Conservation (phyloP, 2,797 vertebrate species). For the Peromyscus eremicus region DNA sequence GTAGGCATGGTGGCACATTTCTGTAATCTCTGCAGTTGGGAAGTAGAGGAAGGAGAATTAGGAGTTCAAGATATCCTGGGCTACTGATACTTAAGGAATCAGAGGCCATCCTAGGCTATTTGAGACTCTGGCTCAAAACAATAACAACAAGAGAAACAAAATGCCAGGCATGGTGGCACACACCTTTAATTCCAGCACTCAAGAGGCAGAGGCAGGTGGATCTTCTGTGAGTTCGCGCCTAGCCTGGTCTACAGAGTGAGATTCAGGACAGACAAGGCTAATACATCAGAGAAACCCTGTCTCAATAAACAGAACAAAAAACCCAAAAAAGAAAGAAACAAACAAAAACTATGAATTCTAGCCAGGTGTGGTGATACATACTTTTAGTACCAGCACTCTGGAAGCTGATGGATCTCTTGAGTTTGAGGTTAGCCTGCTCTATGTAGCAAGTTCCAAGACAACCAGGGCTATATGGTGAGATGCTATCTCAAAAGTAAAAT, state of each 20-base stretch:
- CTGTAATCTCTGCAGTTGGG: background rate
- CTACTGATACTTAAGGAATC: background rate
- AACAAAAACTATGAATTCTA: too few species aligned
- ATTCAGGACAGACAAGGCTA: background rate
- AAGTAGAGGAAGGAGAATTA: background rate
- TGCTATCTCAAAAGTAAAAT: too few species aligned
- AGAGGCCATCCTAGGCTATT: background rate
- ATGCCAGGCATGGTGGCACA: too few species aligned
- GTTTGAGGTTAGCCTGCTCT: background rate
- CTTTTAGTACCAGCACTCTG: background rate
- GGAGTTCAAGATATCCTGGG: background rate
- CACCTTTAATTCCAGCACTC: too few species aligned
- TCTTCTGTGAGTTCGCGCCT: background rate
- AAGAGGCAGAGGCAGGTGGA: background rate
- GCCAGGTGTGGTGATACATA: background rate
- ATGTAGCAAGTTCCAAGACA: background rate
- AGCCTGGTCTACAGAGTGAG: background rate
- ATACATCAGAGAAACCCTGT: too few species aligned
- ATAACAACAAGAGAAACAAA: background rate
- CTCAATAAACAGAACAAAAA: background rate
- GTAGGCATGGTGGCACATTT: background rate
- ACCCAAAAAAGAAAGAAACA: background rate
- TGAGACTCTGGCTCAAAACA: background rate
- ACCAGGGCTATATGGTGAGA: too few species aligned
- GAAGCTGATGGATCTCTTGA: background rate